phyloP scores from a whole-genome alignment of 2,113 vertebrate species.

The Calypte anna region DNA sequence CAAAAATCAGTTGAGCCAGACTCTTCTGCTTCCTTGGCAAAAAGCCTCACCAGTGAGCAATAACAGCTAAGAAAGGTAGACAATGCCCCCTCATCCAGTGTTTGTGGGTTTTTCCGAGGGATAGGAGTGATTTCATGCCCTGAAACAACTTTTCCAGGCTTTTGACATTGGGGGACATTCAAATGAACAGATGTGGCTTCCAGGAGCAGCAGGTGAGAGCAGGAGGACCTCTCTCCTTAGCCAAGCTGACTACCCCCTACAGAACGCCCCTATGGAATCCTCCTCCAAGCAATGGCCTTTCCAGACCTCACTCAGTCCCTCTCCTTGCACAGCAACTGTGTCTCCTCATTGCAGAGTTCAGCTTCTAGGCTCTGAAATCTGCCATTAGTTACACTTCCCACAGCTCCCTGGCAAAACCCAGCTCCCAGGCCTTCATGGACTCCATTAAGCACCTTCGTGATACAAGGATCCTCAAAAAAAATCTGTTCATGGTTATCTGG shows the following conservation, averaged over 20 bases:
- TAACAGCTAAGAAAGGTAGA: neutral
- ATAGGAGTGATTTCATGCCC: neutral
- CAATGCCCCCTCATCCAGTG: accelerated
- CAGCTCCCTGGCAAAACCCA: neutral
- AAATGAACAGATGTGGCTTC: neutral
- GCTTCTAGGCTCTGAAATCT: neutral
- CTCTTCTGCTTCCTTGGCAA: neutral
- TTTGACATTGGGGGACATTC: neutral
- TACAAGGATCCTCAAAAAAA: neutral
- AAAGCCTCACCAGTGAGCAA: neutral
- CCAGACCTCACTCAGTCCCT: neutral
- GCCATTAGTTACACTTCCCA: neutral
- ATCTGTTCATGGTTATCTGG: neutral
- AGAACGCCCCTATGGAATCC: neutral
- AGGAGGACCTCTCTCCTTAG: neutral
- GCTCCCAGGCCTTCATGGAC: neutral
- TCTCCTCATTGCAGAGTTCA: neutral
- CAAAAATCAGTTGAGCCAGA: neutral
- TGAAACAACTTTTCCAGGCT: neutral
- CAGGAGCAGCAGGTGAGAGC: neutral
- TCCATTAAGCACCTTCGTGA: neutral
- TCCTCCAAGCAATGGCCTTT: neutral
- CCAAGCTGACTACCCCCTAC: neutral
- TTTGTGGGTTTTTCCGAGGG: neutral
- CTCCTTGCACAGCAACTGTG: neutral